These are phyloP conservation scores for Temnothorax nylanderi DNA, from an alignment of 1,140 invertebrate species.

Conservation along the genomic window DNA sequence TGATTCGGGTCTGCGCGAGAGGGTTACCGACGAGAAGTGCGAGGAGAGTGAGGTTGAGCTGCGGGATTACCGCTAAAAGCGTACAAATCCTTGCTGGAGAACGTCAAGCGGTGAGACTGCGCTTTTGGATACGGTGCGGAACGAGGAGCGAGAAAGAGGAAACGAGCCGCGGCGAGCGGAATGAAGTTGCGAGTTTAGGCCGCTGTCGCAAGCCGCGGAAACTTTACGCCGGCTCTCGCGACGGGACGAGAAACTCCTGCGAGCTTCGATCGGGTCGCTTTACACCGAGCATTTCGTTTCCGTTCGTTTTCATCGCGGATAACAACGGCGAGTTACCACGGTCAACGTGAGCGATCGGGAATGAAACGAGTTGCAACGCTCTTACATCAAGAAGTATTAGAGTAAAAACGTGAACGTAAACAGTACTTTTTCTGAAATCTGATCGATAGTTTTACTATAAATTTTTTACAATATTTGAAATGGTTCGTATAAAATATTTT, in stretches of 20 bases:
- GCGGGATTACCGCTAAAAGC: constrained; percentile 81
- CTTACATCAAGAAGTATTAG: background rate
- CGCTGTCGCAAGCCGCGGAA: constrained; percentile 68
- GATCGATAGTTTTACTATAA: background rate
- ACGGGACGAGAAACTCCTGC: constrained; percentile 62
- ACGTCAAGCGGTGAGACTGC: constrained; percentile 52
- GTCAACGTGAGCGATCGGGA: constrained; percentile 3
- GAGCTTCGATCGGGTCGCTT: constrained; percentile 42
- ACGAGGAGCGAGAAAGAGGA: constrained; percentile 47
- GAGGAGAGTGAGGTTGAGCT: constrained; percentile 50
- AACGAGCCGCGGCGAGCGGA: constrained; percentile 48
- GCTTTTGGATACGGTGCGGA: constrained; percentile 16
- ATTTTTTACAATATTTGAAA: background rate
- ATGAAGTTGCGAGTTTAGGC: constrained; percentile 74
- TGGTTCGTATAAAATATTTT: background rate
- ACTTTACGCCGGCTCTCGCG: constrained; percentile 65
- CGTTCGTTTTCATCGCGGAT: constrained; percentile 36
- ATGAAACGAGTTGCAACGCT: background rate
- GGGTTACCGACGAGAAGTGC: constrained; percentile 34
- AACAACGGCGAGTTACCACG: background rate
- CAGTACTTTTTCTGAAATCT: background rate
- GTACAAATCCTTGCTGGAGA: constrained; percentile 78
- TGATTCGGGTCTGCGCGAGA: constrained; percentile 68
- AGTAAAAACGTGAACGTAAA: background rate
- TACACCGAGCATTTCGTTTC: background rate